A percentile compares a stretch with the other conserved stretches of the same genome.
Conservation (phyloP, 64 coral and sea anemone genomes). For the Stichodactyla mertensii region DNA sequence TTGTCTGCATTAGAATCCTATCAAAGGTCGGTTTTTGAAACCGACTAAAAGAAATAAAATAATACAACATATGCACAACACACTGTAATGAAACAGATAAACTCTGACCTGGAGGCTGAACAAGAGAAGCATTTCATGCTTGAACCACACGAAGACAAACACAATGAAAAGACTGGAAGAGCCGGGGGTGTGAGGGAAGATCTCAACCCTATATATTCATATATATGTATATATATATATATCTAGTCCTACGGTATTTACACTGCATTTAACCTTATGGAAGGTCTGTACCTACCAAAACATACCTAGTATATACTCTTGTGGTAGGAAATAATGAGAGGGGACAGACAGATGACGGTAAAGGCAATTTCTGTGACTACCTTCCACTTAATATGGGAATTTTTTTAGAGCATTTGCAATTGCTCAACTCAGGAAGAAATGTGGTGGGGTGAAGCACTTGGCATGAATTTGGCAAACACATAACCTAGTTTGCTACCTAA, state of each 20-base stretch:
- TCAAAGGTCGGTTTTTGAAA: slow-evolving; percentile 27
- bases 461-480: not conserved
- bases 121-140: slow-evolving; percentile 30
- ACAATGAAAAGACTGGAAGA: slow-evolving; percentile 9
- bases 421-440: not conserved
- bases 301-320: not conserved
- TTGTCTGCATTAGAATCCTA: not conserved
- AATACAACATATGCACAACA: slow-evolving; percentile 15
- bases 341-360: not conserved
- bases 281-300: not conserved
- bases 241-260: slow-evolving; percentile 26
- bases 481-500: not conserved
- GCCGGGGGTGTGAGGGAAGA: slow-evolving; percentile 42
- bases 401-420: not conserved
- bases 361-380: not conserved
- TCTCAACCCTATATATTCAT: not conserved
- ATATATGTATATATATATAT: slow-evolving; percentile 5
- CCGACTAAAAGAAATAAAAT: slow-evolving; percentile 21
- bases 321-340: not conserved
- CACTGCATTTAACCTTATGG: not conserved
- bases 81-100: not conserved
- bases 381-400: not conserved
- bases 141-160: not conserved
- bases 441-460: not conserved
- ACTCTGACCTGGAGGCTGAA: not conserved